Conservation (phyloP, 1,140 invertebrate species). For the Rhopalosiphum maidis region DNA sequence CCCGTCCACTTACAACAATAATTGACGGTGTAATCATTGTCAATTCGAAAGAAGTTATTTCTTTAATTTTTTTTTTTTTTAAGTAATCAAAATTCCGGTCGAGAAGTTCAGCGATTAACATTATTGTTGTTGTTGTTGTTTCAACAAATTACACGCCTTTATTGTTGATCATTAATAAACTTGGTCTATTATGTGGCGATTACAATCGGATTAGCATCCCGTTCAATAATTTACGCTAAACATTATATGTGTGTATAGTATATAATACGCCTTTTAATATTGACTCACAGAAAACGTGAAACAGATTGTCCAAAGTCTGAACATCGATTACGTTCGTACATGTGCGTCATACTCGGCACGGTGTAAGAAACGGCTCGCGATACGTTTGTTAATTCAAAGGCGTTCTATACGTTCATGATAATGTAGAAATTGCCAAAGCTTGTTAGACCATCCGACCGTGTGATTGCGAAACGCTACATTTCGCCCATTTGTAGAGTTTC, state of each 20-base stretch:
- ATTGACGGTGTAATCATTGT: background rate
- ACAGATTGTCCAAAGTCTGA: background rate
- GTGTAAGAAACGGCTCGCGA: background rate
- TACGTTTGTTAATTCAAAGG: conserved; percentile 29
- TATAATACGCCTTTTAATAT: no score
- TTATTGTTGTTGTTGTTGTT: background rate
- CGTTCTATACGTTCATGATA: background rate
- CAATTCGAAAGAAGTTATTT: background rate
- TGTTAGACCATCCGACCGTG: conserved; percentile 32
- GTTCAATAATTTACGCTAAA: background rate
- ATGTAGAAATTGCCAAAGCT: background rate
- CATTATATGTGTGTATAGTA: background rate
- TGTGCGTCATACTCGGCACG: background rate
- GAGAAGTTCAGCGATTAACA: background rate
- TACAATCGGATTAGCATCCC: background rate
- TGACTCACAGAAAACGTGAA: background rate
- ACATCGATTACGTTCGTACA: background rate
- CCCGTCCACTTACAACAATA: background rate
- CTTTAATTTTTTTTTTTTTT: background rate
- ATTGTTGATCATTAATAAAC: background rate
- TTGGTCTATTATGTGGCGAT: background rate
- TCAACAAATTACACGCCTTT: background rate
- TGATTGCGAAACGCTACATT: conserved; percentile 33
- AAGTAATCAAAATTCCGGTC: background rate
- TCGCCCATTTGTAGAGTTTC: background rate